Evolutionary conservation across 2,113 vertebrate species (phyloP), one percentile per base, ranked within the genome.

Genomic region (Otus sunia): DNA sequence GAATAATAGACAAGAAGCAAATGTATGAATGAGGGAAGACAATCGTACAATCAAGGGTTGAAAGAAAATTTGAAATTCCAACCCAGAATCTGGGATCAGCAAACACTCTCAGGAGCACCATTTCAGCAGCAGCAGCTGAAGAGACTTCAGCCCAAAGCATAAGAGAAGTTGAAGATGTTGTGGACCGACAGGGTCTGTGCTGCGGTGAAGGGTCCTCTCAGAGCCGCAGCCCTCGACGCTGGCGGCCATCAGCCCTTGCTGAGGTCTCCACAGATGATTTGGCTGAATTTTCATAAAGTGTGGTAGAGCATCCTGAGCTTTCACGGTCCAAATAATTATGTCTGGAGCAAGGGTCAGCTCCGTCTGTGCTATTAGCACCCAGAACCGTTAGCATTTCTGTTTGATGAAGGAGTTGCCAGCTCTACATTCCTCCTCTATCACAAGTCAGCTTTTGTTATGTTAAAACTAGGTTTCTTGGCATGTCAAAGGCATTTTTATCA

Each of bases 151-250:
- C 75, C 27, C 21, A 62, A 74, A 76, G 39, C 53, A 55, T 36
- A 45, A 73, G 53, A 56, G 64, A 62, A 79, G 59, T 11, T 23
- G 50, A 79, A 50, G 62, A 13, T 21, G 20, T 3, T 3, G 1
- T 5, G 22, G 27, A 32, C 10, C 0, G 0, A 43, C 0, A 1
- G n/a, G 30, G 52, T 15, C n/a, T 20, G 9, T 34, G 81, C 29
- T 36, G 15, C 0, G 0, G 19, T 20, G 41, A 58, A 81, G 19
- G 69, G 49, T 89, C 41, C 26, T 3, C 34, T 18, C 49, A 83
- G 55, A 50, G 79, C 60, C 6, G 7, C 36, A 84, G 59, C 47
- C 50, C 47, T 50, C 34, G 27, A 55, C 34, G 37, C 13, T 34
- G 22, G 34, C 3, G 19, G 20, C 68, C 18, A 47, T 56, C 79